Conservation (phyloP, 2,113 vertebrate species). For the Anarhynchus alexandrinus region DNA sequence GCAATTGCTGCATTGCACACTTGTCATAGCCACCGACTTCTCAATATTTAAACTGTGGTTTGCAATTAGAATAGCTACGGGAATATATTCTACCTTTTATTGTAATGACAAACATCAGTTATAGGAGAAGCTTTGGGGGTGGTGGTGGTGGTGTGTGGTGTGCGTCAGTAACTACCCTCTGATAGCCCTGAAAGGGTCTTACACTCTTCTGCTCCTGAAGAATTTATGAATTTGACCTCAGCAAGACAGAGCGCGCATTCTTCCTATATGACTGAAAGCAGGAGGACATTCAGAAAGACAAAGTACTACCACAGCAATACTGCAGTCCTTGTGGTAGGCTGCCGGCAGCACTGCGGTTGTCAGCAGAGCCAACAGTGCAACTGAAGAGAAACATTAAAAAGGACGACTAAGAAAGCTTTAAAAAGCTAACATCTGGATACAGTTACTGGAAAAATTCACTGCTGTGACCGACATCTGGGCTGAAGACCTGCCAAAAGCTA, state of each 20-base stretch:
- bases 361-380: neutral
- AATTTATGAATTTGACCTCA: neutral
- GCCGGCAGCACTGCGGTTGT: neutral
- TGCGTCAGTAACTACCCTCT: neutral
- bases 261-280: neutral
- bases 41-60: neutral
- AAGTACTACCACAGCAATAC: neutral
- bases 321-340: neutral
- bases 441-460: neutral
- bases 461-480: neutral
- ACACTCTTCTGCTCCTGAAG: neutral
- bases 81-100: neutral
- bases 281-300: neutral
- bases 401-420: neutral
- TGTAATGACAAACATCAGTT: neutral
- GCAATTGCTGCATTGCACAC: no score
- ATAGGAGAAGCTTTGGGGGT: rapidly evolving
- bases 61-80: neutral
- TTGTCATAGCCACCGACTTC: neutral
- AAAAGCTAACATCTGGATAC: conserved; percentile 19
- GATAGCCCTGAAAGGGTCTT: neutral
- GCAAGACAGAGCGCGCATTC: neutral
- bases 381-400: neutral
- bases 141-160: no score
- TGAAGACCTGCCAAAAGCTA: neutral